Base-by-base conservation (phyloP, 2,797 vertebrate genomes). In the Bradypodion pumilum region DNA sequence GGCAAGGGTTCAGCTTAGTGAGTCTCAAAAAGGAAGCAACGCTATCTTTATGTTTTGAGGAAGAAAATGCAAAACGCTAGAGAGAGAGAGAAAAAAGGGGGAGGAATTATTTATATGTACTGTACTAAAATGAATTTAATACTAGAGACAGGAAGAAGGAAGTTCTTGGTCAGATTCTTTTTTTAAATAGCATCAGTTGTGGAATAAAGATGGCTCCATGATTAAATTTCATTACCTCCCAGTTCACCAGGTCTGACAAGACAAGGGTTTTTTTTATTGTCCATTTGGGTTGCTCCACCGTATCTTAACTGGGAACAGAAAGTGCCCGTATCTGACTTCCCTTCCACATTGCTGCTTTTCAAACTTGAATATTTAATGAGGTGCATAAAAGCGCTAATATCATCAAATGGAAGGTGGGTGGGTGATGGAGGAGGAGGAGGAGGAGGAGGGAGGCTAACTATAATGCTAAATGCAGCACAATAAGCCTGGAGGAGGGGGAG, bases 1-100 rank as follows among this genome's bases (percentile, higher is more conserved):
- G 88, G 87, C 91, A 91, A 93, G 90, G 90, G 78, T 87, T 90
- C 86, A 52, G 32, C 90, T 92, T 91, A 91, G 91, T 68, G 93
- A 87, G 37, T 23, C 81, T 66, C 60, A 63, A 75, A n/a, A 44
- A 76, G 15, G 85, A 46, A 7, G 59, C 0, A 5, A 83, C 44
- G 60, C 59, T 21, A 78, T 2, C 74, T 73, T 6, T 44, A 7
- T 1, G 29, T 7, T 13, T 80, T 40, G 35, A 88, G 25, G 23
- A n/a, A 29, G 29, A 88, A 25, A 27, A n/a, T 69, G 49, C 65
- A 37, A 70, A 46, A 52, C 46, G 27, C 70, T 63, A 62, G 62
- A 77, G 63, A 63, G 2, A 80, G 49, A n/a, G n/a, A n/a, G n/a
- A n/a, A n/a, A n/a, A n/a, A n/a, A 9, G 35, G 65, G 52, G 32